These are phyloP conservation scores for Sebastes hopkinsi DNA, from an alignment of 2,797 vertebrate species.

Conservation along the genomic window DNA sequence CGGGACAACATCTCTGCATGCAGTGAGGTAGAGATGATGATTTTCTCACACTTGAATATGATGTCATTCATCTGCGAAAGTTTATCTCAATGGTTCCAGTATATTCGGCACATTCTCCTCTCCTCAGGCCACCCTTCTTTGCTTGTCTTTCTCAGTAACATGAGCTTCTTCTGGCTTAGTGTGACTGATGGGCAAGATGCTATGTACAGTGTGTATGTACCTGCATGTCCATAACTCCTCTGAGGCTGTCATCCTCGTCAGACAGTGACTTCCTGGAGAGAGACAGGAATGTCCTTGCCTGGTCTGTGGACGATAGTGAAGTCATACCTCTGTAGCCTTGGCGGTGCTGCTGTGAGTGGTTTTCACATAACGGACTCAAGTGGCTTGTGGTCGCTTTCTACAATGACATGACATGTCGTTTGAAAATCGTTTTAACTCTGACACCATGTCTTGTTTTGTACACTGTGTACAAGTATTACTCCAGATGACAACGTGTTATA, in stretches of 20 bases:
- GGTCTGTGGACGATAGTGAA: slow-evolving; percentile 5
- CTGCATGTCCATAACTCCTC: slow-evolving; percentile 37
- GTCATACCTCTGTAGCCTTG: slow-evolving; percentile 3
- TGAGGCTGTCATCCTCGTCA: background rate
- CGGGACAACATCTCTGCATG: background rate
- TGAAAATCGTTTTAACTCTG: background rate
- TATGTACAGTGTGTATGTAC: background rate
- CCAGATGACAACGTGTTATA: too few relatives aligned
- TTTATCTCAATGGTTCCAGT: slow-evolving; percentile 4
- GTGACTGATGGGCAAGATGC: slow-evolving; percentile 25
- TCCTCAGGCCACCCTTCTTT: background rate
- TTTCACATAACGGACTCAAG: background rate
- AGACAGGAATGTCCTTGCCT: background rate
- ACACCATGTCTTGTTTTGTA: background rate
- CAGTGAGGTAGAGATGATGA: background rate
- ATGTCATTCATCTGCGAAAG: slow-evolving; percentile 1
- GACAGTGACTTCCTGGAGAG: slow-evolving; percentile 13
- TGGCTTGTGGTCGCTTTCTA: background rate
- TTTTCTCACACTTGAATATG: slow-evolving; percentile 45
- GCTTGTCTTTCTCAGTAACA: background rate
- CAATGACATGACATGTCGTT: background rate
- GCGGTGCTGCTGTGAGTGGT: background rate
- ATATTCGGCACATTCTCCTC: too few relatives aligned
- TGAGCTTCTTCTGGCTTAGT: background rate
- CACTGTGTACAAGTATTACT: background rate